Percentiles rank a stretch among this genome's conserved stretches.
Conservation (phyloP, 2,888 invertebrate genomes). For the Himalopsyche tibetana region DNA sequence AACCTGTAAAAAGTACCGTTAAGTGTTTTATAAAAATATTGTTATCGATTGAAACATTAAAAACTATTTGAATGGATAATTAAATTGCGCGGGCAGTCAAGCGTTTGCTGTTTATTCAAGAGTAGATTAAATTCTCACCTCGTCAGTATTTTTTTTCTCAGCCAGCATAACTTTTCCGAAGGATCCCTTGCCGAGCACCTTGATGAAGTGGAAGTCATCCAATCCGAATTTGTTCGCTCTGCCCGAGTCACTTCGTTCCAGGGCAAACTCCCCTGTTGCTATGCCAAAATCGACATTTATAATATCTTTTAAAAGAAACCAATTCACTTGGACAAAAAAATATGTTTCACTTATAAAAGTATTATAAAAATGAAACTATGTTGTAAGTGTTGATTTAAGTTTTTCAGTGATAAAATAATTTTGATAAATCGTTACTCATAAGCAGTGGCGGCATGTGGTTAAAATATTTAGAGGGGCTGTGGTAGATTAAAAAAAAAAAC, state of each 20-base stretch:
- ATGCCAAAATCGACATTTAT: neutral
- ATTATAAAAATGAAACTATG: too few species aligned
- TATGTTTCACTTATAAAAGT: too few species aligned
- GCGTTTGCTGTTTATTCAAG: neutral
- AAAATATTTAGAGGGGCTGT: too few species aligned
- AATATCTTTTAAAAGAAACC: too few species aligned
- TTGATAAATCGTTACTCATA: too few species aligned
- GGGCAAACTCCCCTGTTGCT: constrained; percentile 51
- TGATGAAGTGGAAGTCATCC: constrained; percentile 96
- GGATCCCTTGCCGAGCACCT: constrained; percentile 99
- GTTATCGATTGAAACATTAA: neutral
- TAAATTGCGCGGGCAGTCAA: too few species aligned
- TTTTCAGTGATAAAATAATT: too few species aligned
- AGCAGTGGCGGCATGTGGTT: too few species aligned
- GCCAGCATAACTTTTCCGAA: constrained; percentile 99
- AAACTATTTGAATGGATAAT: neutral
- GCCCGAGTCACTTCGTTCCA: constrained; percentile 63
- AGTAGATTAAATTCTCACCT: constrained; percentile 72
- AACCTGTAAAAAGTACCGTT: constrained; percentile 73
- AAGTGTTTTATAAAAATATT: neutral
- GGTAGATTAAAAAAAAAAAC: too few species aligned
- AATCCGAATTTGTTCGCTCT: constrained; percentile 80
- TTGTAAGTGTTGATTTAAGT: too few species aligned
- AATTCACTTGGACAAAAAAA: too few species aligned
- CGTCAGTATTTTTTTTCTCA: constrained; percentile 94